phyloP scores from a whole-genome alignment of 1,140 invertebrate genomes.

The Temnothorax curvispinosus region DNA sequence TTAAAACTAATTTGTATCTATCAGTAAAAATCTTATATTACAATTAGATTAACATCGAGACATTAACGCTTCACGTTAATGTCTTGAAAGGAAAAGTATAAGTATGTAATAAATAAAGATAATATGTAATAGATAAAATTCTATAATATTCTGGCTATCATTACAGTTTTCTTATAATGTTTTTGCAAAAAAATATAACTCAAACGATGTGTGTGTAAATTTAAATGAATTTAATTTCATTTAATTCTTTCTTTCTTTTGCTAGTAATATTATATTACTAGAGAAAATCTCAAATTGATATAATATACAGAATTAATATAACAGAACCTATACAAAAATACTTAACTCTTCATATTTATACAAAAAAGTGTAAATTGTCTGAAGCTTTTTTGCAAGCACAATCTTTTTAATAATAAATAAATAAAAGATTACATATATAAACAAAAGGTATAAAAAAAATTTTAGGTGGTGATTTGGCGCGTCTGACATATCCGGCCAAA shows the following conservation, averaged over 20 bases:
- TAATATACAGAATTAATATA: not conserved
- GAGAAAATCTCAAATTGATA: not conserved
- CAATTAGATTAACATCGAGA: not conserved
- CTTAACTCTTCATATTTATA: not conserved
- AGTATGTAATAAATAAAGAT: too few relatives aligned
- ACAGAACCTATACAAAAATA: not conserved
- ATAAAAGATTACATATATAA: not conserved
- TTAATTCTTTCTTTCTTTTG: not conserved
- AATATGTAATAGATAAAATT: not conserved
- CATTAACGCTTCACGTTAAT: not conserved
- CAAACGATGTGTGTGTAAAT: not conserved
- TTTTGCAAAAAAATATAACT: not conserved
- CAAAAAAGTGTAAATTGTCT: not conserved
- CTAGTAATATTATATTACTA: not conserved
- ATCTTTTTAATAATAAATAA: not conserved
- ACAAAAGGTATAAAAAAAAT: constrained; percentile 2
- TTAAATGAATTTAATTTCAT: not conserved
- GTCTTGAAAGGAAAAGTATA: not conserved
- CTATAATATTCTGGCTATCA: not conserved
- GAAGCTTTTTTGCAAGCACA: not conserved
- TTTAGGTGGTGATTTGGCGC: constrained; percentile 88
- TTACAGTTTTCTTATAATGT: not conserved
- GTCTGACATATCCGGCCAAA: constrained; percentile 85
- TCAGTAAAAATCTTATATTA: not conserved
- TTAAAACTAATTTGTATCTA: not conserved